Evolutionary conservation across 2,888 invertebrate species (phyloP), one percentile per base, ranked within the genome.

Genomic region (Bombylius major): DNA sequence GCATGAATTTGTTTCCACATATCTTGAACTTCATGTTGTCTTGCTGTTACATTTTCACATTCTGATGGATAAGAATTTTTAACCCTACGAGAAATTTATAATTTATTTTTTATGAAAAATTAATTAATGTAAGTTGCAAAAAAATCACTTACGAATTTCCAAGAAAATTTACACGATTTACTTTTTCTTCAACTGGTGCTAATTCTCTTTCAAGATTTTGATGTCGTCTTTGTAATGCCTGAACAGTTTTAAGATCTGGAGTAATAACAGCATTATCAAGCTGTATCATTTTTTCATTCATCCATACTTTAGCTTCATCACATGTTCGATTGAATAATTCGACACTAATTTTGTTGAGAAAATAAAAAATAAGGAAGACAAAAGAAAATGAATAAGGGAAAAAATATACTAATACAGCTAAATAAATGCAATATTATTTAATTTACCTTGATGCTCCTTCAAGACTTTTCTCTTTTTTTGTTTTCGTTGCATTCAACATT

Each of bases 301-400:
- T 97, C 97, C 98, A 98, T 69, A 95, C 95, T 62, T 88, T 83
- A 0, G 96, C 92, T 70, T 98, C 98, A 69, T 94, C 95, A 72
- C 97, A 98, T 0, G 93, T 92, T 55, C 95, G 87, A 68, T 93
- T 86, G 78, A 97, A 99, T 9, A 97, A 77, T 70, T 97, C 97
- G 64, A 99, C 94, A 67, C 91, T 91, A n/a, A n/a, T 23, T 2
- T 23, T 23, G 13, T 44, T 44, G 12, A 12, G 23, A 3, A 23
- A 23, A 23, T 23, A 23, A 23, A 3, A 23, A 23, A 23, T 23
- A 23, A 23, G 2, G 23, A 23, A 23, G 23, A 23, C 5, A 31
- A 23, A 3, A 47, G 34, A 23, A 23, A 11, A 47, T 47, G 31
- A 8, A 66, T 64, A 61, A 59, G n/a, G 36, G 36, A 53, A 56